A percentile compares a stretch with the other conserved stretches of the same genome.
Evolutionary conservation across 2,797 vertebrate species (phyloP).

Genomic region (Sternarchorhynchus goeldii): DNA sequence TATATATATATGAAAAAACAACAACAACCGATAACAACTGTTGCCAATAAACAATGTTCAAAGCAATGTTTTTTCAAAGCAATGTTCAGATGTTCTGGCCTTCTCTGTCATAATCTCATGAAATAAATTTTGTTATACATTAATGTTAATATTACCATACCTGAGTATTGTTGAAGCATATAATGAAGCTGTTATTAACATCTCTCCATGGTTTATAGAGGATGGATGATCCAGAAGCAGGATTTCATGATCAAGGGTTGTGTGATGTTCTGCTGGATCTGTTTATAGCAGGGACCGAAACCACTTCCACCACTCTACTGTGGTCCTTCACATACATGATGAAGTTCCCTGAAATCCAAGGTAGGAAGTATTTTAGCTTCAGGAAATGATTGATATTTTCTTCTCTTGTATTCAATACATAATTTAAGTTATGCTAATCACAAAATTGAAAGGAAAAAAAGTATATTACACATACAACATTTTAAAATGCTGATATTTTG

Average conservation of each 20-base stretch:
- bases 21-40: too few species aligned
- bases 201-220: constrained; percentile 39
- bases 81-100: too few species aligned
- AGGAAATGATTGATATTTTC: not conserved
- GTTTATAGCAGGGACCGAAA: constrained; percentile 73
- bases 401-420: not conserved
- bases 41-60: too few species aligned
- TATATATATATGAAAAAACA: too few species aligned
- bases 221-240: constrained; percentile 11
- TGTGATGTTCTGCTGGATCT: constrained; percentile 59
- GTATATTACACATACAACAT: too few species aligned
- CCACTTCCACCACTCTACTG: constrained; percentile 69
- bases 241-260: constrained; percentile 69
- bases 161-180: too few species aligned
- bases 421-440: not conserved
- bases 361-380: constrained; percentile 51
- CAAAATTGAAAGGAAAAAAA: not conserved
- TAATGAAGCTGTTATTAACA: not conserved
- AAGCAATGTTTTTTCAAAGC: too few species aligned
- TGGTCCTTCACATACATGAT: constrained; percentile 75
- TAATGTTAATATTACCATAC: too few species aligned
- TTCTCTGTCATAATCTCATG: too few species aligned
- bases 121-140: too few species aligned
- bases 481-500: too few species aligned
- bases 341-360: constrained; percentile 70